phyloP scores from a whole-genome alignment of 1,140 invertebrate genomes.

The Episyrphus balteatus region DNA sequence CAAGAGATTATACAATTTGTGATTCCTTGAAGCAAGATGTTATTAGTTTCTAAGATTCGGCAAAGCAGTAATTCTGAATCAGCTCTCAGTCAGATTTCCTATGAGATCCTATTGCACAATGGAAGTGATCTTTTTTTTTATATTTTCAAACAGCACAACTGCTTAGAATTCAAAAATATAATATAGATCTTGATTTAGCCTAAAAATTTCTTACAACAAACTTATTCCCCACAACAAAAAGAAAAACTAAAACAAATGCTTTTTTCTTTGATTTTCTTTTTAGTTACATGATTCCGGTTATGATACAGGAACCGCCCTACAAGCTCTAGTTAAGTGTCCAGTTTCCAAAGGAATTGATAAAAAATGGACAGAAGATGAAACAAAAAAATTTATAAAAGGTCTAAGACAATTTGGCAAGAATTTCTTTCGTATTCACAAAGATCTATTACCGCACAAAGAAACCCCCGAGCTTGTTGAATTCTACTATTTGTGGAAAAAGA shows the following conservation, averaged over 20 bases:
- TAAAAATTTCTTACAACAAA: no score
- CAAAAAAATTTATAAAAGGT: slow-evolving; percentile 96
- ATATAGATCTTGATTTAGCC: no score
- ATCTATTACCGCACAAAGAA: slow-evolving; percentile 90
- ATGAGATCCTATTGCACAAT: no score
- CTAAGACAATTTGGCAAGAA: slow-evolving; percentile 97
- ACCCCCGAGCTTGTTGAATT: slow-evolving; percentile 95
- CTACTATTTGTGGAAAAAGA: slow-evolving; percentile 99
- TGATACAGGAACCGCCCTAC: slow-evolving; percentile 87
- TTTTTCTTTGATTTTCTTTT: slow-evolving; percentile 13
- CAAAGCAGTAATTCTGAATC: no score
- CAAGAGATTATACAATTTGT: no score
- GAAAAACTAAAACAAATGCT: neutral
- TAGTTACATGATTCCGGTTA: slow-evolving; percentile 88
- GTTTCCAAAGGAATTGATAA: slow-evolving; percentile 94
- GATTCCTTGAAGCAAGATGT: no score
- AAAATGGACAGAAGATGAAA: slow-evolving; percentile 96
- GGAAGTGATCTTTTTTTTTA: no score
- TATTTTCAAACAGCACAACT: no score
- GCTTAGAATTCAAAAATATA: no score
- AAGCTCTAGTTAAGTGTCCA: slow-evolving; percentile 93
- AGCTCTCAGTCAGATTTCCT: no score
- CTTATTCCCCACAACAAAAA: no score
- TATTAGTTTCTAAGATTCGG: no score
- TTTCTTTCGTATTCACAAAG: slow-evolving; percentile 95